A percentile compares a stretch with the other conserved stretches of the same genome.
These are phyloP conservation scores for Heliconius ismenius DNA, from an alignment of 2,888 invertebrate genomes.

Conservation along the genomic window DNA sequence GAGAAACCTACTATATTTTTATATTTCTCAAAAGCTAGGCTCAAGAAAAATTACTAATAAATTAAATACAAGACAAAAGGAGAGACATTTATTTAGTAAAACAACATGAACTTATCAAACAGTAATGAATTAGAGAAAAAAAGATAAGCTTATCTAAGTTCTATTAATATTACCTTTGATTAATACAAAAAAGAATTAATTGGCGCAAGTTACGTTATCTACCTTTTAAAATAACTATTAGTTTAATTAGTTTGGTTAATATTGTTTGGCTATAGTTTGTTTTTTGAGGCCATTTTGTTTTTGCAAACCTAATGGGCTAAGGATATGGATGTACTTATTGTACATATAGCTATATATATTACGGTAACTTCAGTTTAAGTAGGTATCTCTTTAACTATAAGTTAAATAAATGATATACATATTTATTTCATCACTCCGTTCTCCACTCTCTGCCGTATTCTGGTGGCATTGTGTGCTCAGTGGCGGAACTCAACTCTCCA, in stretches of 20 bases:
- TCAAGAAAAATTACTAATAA: neutral
- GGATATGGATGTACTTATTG: neutral
- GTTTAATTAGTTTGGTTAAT: neutral
- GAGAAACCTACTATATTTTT: neutral
- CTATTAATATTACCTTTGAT: neutral
- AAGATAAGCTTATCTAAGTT: neutral
- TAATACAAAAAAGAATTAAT: neutral
- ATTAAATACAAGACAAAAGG: neutral
- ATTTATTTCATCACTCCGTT: neutral
- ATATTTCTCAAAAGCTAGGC: neutral
- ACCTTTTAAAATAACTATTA: conserved; percentile 5
- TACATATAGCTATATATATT: too few species aligned
- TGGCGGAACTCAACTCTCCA: neutral
- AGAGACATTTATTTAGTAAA: neutral
- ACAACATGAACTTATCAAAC: neutral
- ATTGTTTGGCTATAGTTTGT: neutral
- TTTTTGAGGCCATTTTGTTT: neutral
- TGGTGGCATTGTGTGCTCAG: too few species aligned
- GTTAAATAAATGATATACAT: neutral
- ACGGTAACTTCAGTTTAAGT: neutral
- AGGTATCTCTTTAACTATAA: neutral
- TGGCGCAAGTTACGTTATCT: conserved; percentile 11
- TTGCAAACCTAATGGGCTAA: neutral
- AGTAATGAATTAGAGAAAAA: neutral
- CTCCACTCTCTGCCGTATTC: too few species aligned